Conservation (phyloP, 2,113 vertebrate species). For the Tychaedon coryphoeus region DNA sequence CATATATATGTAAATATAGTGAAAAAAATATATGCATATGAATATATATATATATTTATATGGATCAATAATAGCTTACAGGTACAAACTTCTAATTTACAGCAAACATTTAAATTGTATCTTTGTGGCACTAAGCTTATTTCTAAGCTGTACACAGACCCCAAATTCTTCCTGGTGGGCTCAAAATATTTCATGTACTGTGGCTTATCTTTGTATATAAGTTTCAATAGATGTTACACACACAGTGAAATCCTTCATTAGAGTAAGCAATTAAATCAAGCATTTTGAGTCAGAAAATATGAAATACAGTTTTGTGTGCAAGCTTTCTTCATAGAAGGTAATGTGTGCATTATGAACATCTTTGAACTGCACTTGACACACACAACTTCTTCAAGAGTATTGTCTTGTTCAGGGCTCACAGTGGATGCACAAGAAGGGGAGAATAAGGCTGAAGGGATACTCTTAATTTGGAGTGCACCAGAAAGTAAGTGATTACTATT, state of each 20-base stretch:
- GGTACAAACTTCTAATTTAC: background rate
- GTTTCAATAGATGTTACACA: background rate
- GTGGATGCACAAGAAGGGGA: background rate
- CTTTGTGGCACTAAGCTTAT: background rate
- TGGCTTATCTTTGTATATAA: background rate
- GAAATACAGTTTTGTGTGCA: background rate
- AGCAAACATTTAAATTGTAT: background rate
- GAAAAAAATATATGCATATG: background rate
- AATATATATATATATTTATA: background rate
- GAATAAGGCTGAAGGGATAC: background rate
- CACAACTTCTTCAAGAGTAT: background rate
- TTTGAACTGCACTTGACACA: background rate
- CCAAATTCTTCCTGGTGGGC: background rate
- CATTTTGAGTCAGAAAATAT: background rate
- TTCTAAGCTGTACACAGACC: background rate
- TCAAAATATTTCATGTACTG: background rate
- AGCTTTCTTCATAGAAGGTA: background rate
- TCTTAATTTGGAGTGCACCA: background rate
- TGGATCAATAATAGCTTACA: background rate
- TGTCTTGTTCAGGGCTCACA: background rate
- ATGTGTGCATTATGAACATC: background rate
- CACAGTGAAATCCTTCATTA: background rate
- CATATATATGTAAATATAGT: background rate
- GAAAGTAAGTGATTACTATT: background rate
- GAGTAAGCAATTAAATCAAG: background rate